These are phyloP conservation scores for Perizoma flavofasciatum DNA, from an alignment of 2,888 invertebrate genomes.

Conservation along the genomic window DNA sequence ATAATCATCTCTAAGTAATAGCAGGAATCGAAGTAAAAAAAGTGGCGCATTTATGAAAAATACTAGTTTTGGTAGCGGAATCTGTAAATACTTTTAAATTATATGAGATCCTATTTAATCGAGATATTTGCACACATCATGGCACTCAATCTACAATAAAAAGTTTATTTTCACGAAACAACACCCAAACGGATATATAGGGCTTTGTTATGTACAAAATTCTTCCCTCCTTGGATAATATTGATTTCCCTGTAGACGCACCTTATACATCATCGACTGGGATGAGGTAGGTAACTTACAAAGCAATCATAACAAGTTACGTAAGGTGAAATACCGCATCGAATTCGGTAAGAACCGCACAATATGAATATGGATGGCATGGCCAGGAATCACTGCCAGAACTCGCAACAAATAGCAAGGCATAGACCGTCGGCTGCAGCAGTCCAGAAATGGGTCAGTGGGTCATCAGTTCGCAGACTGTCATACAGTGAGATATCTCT, in stretches of 20 bases:
- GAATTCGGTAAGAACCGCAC: conserved; percentile 43
- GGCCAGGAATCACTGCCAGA: conserved; percentile 71
- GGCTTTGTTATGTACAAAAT: conserved; percentile 9
- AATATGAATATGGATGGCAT: conserved; percentile 64
- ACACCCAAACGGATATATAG: conserved; percentile 19
- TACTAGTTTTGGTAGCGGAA: too few relatives aligned
- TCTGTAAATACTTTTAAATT: too few relatives aligned
- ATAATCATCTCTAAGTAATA: too few relatives aligned
- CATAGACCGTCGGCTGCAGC: conserved; percentile 70
- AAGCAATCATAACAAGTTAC: conserved; percentile 40
- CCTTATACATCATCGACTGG: conserved; percentile 38
- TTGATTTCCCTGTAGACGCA: conserved; percentile 50
- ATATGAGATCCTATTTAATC: too few relatives aligned
- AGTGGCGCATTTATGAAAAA: too few relatives aligned
- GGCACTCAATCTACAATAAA: conserved; percentile 8
- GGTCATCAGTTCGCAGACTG: conserved; percentile 72
- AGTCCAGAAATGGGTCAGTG: conserved; percentile 75
- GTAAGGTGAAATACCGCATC: conserved; percentile 29
- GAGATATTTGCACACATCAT: neutral
- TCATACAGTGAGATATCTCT: conserved; percentile 79
- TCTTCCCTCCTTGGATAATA: conserved; percentile 35
- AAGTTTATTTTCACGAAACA: neutral
- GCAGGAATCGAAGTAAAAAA: conserved; percentile 1
- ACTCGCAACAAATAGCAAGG: conserved; percentile 73
- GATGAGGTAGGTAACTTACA: conserved; percentile 26